phyloP scores from a whole-genome alignment of 2,888 invertebrate genomes.

The Eupithecia pulchellata region DNA sequence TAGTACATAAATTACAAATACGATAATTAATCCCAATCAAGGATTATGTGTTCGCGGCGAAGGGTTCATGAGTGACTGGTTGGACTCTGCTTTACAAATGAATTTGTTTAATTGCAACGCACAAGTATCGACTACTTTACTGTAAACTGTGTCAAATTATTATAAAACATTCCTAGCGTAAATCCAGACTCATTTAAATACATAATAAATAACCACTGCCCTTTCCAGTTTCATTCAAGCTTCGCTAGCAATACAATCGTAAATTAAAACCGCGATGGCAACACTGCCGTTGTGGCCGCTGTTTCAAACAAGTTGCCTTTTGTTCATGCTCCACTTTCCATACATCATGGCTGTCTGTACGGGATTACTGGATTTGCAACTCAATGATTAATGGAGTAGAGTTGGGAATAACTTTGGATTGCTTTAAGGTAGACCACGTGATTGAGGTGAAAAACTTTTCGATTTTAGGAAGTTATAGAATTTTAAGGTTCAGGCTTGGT shows the following conservation, averaged over 20 bases:
- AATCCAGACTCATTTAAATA: background rate
- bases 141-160: no score
- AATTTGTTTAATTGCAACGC: no score
- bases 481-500: background rate
- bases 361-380: conserved; percentile 13
- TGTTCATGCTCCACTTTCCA: conserved; percentile 5
- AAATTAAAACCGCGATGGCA: conserved; percentile 30
- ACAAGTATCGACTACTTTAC: no score
- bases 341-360: conserved; percentile 1
- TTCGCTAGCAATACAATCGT: conserved; percentile 20
- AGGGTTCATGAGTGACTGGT: no score
- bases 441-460: background rate
- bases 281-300: conserved; percentile 2
- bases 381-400: background rate
- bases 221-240: background rate
- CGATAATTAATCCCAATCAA: no score
- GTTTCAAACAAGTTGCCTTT: conserved; percentile 10
- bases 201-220: background rate
- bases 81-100: no score
- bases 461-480: background rate
- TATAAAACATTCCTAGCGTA: no score
- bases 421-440: background rate
- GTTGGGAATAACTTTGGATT: background rate
- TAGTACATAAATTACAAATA: no score
- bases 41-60: no score